phyloP scores from a whole-genome alignment of 2,797 vertebrate species.

The Sciurus carolinensis region DNA sequence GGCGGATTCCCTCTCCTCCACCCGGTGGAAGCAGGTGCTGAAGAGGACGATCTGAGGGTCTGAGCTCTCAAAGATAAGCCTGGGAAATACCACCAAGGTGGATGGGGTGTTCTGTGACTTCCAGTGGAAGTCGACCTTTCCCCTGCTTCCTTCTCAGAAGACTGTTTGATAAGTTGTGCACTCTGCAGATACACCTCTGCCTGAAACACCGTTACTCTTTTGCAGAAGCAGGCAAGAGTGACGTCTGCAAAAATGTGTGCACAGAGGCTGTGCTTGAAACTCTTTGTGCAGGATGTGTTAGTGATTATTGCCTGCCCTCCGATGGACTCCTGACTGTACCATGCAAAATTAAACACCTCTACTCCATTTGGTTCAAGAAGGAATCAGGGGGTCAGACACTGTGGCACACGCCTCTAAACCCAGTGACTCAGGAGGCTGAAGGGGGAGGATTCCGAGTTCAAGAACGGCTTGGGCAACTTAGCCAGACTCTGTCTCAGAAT shows the following conservation, averaged over 20 bases:
- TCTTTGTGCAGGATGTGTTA: fast-evolving
- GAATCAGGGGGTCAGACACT: no score
- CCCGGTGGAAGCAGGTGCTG: fast-evolving
- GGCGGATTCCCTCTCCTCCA: fast-evolving
- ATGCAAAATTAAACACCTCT: background rate
- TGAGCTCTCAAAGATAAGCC: background rate
- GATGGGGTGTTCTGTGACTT: fast-evolving
- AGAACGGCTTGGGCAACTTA: no score
- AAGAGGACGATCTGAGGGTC: background rate
- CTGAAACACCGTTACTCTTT: fast-evolving
- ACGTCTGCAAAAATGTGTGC: fast-evolving
- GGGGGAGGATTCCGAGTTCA: no score
- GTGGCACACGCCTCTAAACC: no score
- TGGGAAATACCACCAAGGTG: fast-evolving
- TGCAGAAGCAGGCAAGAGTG: background rate
- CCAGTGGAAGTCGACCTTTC: background rate
- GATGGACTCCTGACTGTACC: background rate
- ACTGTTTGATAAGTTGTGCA: fast-evolving
- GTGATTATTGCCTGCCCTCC: no score
- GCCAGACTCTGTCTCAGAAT: no score
- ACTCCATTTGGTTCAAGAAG: background rate
- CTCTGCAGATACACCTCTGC: background rate
- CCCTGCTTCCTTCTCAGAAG: fast-evolving
- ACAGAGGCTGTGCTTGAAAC: background rate
- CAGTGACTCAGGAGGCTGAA: no score